These are phyloP conservation scores for Chiridota heheva DNA, from an alignment of 35 echinoderm and acorn worm genomes.

Conservation along the genomic window DNA sequence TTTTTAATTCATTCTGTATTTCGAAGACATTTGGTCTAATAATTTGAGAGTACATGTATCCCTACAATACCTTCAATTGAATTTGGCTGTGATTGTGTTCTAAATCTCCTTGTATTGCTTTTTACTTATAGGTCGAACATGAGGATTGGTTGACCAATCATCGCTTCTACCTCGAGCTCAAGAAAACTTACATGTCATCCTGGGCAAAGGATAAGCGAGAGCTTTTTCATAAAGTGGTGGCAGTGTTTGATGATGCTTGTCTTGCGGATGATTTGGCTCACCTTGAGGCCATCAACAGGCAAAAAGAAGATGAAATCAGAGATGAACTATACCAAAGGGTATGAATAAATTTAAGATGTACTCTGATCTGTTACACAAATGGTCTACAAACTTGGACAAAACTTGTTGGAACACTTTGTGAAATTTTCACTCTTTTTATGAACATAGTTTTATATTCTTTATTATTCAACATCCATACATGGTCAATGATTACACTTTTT, in stretches of 20 bases:
- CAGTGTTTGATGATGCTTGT: slow-evolving; percentile 83
- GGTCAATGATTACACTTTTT: too few relatives aligned
- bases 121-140: slow-evolving; percentile 68
- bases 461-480: too few relatives aligned
- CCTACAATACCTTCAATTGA: too few relatives aligned
- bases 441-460: too few relatives aligned
- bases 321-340: slow-evolving; percentile 70
- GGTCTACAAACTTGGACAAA: too few relatives aligned
- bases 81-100: too few relatives aligned
- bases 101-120: neutral
- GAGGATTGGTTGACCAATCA: slow-evolving; percentile 76
- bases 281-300: slow-evolving; percentile 65
- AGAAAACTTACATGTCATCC: slow-evolving; percentile 67
- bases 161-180: slow-evolving; percentile 60
- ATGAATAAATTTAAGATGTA: neutral
- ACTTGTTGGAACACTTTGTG: too few relatives aligned
- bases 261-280: slow-evolving; percentile 74
- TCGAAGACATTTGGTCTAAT: too few relatives aligned
- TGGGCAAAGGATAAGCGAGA: slow-evolving; percentile 85
- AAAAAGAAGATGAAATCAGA: slow-evolving; percentile 76
- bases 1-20: too few relatives aligned
- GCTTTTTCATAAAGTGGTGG: slow-evolving; percentile 70
- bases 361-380: too few relatives aligned
- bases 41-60: too few relatives aligned
- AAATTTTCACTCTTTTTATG: too few relatives aligned